Conservation (phyloP, 1,140 invertebrate genomes). For the Caligus rogercresseyi region DNA sequence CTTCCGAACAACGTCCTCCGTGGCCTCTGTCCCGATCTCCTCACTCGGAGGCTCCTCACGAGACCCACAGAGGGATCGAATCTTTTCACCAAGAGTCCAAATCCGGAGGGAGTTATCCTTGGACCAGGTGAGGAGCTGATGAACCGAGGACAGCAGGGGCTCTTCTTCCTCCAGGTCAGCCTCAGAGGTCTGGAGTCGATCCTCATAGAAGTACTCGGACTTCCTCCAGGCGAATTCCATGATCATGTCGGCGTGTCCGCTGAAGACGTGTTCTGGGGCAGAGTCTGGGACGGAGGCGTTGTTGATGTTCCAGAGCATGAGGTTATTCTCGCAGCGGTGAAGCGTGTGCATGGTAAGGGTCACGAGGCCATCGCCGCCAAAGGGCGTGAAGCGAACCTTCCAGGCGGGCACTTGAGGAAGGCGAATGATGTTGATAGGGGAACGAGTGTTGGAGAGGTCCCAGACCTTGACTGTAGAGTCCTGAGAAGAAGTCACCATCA, state of each 20-base stretch:
- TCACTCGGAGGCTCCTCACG: not conserved
- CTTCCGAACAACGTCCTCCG: not conserved
- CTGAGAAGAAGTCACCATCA: constrained; percentile 24
- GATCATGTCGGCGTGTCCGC: constrained; percentile 79
- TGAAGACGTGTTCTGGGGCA: constrained; percentile 63
- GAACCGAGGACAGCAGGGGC: constrained; percentile 35
- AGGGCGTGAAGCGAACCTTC: constrained; percentile 41
- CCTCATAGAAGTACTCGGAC: not conserved
- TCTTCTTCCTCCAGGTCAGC: not conserved
- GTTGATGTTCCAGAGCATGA: constrained; percentile 59
- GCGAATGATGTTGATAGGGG: not conserved
- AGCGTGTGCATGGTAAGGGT: constrained; percentile 70
- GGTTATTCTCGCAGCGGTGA: constrained; percentile 54
- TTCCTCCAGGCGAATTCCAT: constrained; percentile 80
- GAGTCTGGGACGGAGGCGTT: constrained; percentile 31
- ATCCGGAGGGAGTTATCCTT: constrained; percentile 77
- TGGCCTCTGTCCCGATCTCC: not conserved
- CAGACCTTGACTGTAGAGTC: not conserved
- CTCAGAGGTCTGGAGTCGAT: not conserved
- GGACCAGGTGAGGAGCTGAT: constrained; percentile 86
- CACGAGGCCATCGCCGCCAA: constrained; percentile 64
- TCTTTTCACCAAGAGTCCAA: constrained; percentile 65
- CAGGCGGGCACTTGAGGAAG: not conserved
- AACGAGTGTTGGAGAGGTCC: not conserved
- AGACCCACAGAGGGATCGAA: constrained; percentile 40